Evolutionary conservation across 2,113 vertebrate species (phyloP).

Genomic region (Coreoperca whiteheadi): DNA sequence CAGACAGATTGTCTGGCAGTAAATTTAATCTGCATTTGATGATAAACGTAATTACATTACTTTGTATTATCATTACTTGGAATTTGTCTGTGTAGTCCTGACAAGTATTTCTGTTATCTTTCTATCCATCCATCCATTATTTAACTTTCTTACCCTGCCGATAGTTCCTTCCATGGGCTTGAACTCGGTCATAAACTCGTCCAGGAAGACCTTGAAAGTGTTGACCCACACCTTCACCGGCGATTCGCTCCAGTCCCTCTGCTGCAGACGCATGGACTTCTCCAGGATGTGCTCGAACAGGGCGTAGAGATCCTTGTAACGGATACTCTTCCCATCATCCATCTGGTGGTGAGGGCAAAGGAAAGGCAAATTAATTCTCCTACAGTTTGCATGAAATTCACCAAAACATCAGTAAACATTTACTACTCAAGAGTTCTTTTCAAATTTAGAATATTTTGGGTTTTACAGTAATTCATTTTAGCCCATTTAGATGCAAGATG

Average conservation of each 20-base stretch:
- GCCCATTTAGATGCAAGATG: too few relatives aligned
- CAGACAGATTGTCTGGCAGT: not conserved
- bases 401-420: not conserved
- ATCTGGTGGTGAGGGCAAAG: conserved; percentile 79
- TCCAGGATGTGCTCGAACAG: conserved; percentile 98
- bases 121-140: not conserved
- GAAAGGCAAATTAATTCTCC: not conserved
- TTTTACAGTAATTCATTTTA: too few relatives aligned
- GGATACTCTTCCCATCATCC: conserved; percentile 96
- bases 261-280: conserved; percentile 95
- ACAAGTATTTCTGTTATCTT: not conserved
- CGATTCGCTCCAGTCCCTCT: conserved; percentile 95
- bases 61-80: not conserved
- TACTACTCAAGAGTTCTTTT: not conserved
- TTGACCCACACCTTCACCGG: conserved; percentile 98
- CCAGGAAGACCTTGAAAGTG: conserved; percentile 98
- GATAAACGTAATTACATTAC: not conserved
- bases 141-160: conserved; percentile 85
- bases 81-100: not conserved
- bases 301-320: conserved; percentile 95
- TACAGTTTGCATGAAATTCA: not conserved
- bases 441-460: too few relatives aligned
- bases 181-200: conserved; percentile 96
- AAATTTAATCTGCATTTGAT: not conserved
- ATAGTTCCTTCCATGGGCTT: conserved; percentile 89